Percentiles rank a stretch among this genome's conserved stretches.
Evolutionary conservation across 1,140 invertebrate species (phyloP).

Genomic region (Agraylea sexmaculata): DNA sequence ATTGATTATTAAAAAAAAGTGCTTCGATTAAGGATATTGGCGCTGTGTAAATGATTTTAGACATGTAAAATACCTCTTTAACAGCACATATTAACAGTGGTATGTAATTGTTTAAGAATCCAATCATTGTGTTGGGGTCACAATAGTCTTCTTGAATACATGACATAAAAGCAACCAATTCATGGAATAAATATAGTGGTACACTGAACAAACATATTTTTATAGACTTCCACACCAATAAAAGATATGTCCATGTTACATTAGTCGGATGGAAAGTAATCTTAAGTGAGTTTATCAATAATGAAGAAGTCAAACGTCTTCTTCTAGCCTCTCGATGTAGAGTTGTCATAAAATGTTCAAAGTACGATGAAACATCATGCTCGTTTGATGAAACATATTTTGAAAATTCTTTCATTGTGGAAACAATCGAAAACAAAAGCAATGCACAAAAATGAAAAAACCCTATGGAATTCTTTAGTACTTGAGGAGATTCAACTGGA

Average conservation of each 20-base stretch:
- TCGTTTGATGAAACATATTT: slow-evolving; percentile 29
- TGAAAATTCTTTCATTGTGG: slow-evolving; percentile 44
- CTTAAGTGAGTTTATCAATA: slow-evolving; percentile 29
- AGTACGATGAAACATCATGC: slow-evolving; percentile 23
- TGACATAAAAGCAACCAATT: slow-evolving; percentile 30
- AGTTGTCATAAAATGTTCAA: slow-evolving; percentile 27
- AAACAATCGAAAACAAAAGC: slow-evolving; percentile 43
- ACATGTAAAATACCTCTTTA: slow-evolving; percentile 44
- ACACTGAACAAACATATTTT: slow-evolving; percentile 28
- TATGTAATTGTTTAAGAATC: slow-evolving; percentile 41
- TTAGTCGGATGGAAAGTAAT: slow-evolving; percentile 33
- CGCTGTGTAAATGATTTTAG: slow-evolving; percentile 40
- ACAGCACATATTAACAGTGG: slow-evolving; percentile 43
- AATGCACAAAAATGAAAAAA: slow-evolving; percentile 48
- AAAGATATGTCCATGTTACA: slow-evolving; percentile 24
- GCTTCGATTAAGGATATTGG: slow-evolving; percentile 49
- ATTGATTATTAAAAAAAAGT: slow-evolving; percentile 35
- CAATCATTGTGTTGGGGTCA: slow-evolving; percentile 30
- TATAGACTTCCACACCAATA: slow-evolving; percentile 26
- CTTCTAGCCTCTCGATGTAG: slow-evolving; percentile 32
- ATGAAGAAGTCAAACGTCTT: slow-evolving; percentile 35
- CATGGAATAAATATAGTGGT: slow-evolving; percentile 32
- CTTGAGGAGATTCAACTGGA: slow-evolving; percentile 55
- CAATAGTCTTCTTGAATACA: slow-evolving; percentile 29
- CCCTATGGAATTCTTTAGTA: slow-evolving; percentile 47